phyloP scores from a whole-genome alignment of 1,140 invertebrate species.

The Cardiocondyla obscurior region DNA sequence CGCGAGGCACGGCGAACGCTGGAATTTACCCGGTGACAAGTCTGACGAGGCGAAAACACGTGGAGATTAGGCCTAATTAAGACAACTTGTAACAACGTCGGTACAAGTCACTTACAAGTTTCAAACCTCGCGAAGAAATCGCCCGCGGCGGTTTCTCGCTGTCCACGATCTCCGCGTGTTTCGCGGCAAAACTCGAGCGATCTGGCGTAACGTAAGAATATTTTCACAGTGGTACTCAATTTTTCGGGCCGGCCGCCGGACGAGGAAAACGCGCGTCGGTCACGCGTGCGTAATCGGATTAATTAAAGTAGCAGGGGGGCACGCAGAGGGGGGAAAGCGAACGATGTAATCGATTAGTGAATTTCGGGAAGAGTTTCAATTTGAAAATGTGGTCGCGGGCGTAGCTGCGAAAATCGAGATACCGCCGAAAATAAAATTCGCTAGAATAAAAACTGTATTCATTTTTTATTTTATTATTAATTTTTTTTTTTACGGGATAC shows the following conservation, averaged over 20 bases:
- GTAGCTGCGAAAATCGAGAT: background rate
- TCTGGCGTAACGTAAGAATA: slow-evolving; percentile 23
- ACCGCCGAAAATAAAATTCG: background rate
- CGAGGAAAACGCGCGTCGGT: background rate
- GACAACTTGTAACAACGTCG: slow-evolving; percentile 12
- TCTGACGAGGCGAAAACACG: background rate
- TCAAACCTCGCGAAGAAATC: background rate
- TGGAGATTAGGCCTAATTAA: slow-evolving; percentile 33
- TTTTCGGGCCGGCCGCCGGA: background rate
- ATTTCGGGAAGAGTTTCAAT: background rate
- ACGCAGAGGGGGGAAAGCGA: background rate
- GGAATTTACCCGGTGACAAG: background rate
- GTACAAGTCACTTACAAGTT: background rate
- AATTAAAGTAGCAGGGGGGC: background rate
- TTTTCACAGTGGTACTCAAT: slow-evolving; percentile 40
- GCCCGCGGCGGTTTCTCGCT: slow-evolving; percentile 3
- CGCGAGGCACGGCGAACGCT: background rate
- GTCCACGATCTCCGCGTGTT: background rate
- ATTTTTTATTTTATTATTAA: too few species aligned
- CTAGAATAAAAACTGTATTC: background rate
- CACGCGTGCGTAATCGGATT: background rate
- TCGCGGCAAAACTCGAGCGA: slow-evolving; percentile 22
- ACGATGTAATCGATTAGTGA: background rate
- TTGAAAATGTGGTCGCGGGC: too few species aligned
- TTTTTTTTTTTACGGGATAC: too few species aligned